Conservation (phyloP, 2,797 vertebrate genomes). For the Saxicola maurus region DNA sequence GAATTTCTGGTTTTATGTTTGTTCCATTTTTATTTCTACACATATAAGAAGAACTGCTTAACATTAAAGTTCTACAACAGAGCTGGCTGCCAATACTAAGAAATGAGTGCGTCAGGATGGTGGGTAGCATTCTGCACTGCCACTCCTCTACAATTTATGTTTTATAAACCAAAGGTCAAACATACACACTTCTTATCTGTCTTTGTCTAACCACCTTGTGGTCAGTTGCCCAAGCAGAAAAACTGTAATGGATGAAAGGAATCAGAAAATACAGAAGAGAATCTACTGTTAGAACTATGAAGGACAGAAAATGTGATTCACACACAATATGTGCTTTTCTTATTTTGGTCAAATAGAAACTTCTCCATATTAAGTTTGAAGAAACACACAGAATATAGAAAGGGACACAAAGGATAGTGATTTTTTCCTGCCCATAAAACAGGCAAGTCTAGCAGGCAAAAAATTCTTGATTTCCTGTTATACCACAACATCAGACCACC, state of each 20-base stretch:
- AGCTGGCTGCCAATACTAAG: background rate
- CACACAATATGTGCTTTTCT: background rate
- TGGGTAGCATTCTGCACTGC: background rate
- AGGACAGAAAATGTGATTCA: accelerated
- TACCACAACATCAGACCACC: background rate
- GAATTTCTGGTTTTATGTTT: background rate
- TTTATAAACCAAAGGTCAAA: background rate
- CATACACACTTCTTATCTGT: background rate
- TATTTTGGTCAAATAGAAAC: background rate
- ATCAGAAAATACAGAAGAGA: background rate
- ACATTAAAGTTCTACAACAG: background rate
- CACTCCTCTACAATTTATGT: background rate
- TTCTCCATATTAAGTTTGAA: background rate
- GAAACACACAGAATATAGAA: background rate
- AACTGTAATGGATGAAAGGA: background rate
- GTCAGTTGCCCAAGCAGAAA: background rate
- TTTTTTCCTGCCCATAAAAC: background rate
- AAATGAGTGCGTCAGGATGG: accelerated
- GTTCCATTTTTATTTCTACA: background rate
- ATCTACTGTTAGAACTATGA: background rate
- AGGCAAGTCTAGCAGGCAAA: background rate
- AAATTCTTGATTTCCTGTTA: background rate
- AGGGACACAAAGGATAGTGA: accelerated
- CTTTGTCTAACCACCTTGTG: background rate
- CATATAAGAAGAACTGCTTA: background rate